phyloP scores from a whole-genome alignment of 2,888 invertebrate species.

The Tuta absoluta region DNA sequence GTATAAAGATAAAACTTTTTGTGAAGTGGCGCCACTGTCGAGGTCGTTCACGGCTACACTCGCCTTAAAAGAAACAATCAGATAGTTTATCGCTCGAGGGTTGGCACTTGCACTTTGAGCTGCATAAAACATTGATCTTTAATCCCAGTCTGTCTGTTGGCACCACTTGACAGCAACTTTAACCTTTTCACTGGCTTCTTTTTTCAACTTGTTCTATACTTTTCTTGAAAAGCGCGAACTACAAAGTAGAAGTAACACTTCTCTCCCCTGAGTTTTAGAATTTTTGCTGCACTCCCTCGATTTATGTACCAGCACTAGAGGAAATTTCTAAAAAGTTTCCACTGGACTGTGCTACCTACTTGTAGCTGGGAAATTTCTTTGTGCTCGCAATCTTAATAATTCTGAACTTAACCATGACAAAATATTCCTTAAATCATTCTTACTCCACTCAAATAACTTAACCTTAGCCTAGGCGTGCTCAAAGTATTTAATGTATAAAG shows the following conservation, averaged over 20 bases:
- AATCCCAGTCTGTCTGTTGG: neutral
- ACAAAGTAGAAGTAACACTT: slow-evolving; percentile 17
- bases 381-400: slow-evolving; percentile 12
- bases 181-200: slow-evolving; percentile 23
- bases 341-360: slow-evolving; percentile 16
- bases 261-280: slow-evolving; percentile 22
- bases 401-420: slow-evolving; percentile 9
- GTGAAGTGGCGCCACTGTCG: no score
- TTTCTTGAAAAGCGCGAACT: slow-evolving; percentile 19
- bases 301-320: slow-evolving; percentile 25
- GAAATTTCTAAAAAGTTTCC: slow-evolving; percentile 27
- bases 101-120: neutral
- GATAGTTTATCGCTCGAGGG: neutral
- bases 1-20: no score
- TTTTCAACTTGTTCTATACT: slow-evolving; percentile 8
- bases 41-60: no score
- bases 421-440: slow-evolving; percentile 11
- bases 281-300: slow-evolving; percentile 26
- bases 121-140: neutral
- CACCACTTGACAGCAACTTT: slow-evolving; percentile 3
- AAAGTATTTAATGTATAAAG: neutral
- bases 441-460: neutral
- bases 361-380: slow-evolving; percentile 18
- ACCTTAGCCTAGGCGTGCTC: neutral
- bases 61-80: neutral